phyloP scores from a whole-genome alignment of 2,797 vertebrate genomes.

The Rhadinocentrus ornatus region DNA sequence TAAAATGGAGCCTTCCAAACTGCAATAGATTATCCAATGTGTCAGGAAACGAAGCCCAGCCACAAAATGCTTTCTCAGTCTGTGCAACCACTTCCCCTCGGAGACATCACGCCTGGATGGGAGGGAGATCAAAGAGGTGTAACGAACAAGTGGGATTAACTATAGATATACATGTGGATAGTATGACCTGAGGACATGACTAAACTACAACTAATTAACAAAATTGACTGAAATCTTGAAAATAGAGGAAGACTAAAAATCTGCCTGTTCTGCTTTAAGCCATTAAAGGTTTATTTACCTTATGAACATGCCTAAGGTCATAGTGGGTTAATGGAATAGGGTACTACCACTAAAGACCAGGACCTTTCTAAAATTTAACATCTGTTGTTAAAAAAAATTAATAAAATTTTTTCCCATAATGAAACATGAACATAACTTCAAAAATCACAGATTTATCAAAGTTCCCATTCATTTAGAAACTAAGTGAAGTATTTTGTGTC shows the following conservation, averaged over 20 bases:
- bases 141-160: slow-evolving; percentile 9
- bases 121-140: slow-evolving; percentile 34
- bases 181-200: neutral
- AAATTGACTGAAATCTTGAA: neutral
- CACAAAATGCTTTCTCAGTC: slow-evolving; percentile 59
- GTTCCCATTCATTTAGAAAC: neutral
- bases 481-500: slow-evolving; percentile 19
- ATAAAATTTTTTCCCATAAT: neutral
- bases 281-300: neutral
- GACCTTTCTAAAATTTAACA: neutral
- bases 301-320: neutral
- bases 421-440: neutral
- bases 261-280: neutral
- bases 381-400: neutral
- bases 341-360: neutral
- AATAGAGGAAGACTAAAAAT: neutral
- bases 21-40: slow-evolving; percentile 70
- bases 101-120: slow-evolving; percentile 34
- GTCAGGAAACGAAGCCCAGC: slow-evolving; percentile 73
- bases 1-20: slow-evolving; percentile 60
- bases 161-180: neutral
- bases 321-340: neutral
- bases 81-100: slow-evolving; percentile 59
- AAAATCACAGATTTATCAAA: neutral
- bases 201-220: slow-evolving; percentile 2